A percentile compares a stretch with the other conserved stretches of the same genome.
Evolutionary conservation across 2,113 vertebrate genomes (phyloP).

Genomic region (Acrocephalus arundinaceus): DNA sequence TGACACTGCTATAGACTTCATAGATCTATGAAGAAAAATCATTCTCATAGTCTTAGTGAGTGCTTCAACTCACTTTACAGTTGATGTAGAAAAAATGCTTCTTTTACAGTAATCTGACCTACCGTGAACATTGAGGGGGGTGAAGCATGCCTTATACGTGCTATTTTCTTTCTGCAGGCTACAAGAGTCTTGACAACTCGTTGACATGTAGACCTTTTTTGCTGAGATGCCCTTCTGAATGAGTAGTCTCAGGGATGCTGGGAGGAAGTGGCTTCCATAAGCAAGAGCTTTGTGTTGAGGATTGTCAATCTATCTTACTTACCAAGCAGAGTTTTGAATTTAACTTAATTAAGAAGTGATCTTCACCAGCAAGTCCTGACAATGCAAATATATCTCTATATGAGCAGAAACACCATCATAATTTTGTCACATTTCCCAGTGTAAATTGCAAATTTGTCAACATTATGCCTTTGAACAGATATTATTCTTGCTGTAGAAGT

Average conservation of each 20-base stretch:
- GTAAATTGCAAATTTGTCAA: background rate
- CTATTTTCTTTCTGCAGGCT: background rate
- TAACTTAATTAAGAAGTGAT: background rate
- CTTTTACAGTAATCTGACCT: background rate
- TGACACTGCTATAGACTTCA: background rate
- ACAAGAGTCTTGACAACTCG: background rate
- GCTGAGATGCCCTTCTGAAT: background rate
- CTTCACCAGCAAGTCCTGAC: background rate
- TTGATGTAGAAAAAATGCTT: background rate
- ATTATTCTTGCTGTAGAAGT: background rate
- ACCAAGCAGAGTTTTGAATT: background rate
- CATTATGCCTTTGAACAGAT: background rate
- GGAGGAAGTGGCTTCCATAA: background rate
- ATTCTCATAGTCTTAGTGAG: background rate
- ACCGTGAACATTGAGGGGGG: background rate
- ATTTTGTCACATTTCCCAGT: background rate
- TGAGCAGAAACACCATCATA: background rate
- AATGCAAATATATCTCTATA: background rate
- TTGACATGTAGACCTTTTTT: background rate
- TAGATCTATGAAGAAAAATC: background rate
- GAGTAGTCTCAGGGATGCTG: rapidly evolving
- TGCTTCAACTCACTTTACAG: background rate
- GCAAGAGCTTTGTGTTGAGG: background rate
- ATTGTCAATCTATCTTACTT: background rate
- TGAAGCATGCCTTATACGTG: background rate